Evolutionary conservation across 1,140 invertebrate genomes (phyloP).

Genomic region (Mylabris phalerata): DNA sequence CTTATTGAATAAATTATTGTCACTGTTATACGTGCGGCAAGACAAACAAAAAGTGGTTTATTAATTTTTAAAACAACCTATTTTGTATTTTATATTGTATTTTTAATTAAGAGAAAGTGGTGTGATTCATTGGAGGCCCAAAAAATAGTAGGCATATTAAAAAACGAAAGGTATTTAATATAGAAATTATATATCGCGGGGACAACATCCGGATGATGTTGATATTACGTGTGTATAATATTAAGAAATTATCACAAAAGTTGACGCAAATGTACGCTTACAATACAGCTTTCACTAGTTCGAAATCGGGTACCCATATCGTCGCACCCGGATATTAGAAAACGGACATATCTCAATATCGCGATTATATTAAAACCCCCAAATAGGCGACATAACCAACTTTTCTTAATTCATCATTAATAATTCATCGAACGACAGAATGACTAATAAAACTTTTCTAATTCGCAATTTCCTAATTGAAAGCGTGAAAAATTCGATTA

Average conservation of each 20-base stretch:
- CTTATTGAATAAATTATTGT: no score
- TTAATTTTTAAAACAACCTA: not conserved
- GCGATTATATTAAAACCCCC: no score
- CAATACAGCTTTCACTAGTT: constrained; percentile 17
- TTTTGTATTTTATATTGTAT: not conserved
- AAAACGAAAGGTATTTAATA: not conserved
- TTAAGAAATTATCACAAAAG: constrained; percentile 2
- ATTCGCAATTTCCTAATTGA: no score
- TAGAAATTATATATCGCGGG: no score
- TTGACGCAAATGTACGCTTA: constrained; percentile 5
- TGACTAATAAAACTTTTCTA: no score
- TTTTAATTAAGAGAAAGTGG: not conserved
- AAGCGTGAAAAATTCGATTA: no score
- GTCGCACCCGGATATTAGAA: constrained; percentile 20
- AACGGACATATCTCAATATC: constrained; percentile 1
- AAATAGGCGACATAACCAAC: no score
- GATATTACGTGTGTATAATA: no score
- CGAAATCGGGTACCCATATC: constrained; percentile 20
- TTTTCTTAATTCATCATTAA: no score
- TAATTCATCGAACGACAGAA: no score
- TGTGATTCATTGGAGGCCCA: not conserved
- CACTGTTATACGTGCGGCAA: not conserved
- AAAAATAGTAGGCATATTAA: not conserved
- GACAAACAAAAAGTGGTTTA: not conserved
- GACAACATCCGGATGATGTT: no score